Percentiles rank a stretch among this genome's conserved stretches.
phyloP scores from a whole-genome alignment of 2,797 vertebrate species.

The Sebastes jordani region DNA sequence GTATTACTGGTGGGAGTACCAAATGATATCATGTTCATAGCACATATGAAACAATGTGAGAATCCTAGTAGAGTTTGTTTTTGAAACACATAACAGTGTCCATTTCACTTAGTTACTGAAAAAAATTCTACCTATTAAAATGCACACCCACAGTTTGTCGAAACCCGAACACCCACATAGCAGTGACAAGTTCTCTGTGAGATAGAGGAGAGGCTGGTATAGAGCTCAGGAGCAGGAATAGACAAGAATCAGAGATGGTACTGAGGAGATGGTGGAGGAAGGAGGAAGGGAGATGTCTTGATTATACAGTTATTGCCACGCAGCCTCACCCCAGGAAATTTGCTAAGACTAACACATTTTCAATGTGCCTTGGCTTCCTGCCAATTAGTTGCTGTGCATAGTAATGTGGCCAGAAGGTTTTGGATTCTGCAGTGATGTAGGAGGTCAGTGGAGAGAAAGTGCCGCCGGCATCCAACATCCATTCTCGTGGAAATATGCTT shows the following conservation, averaged over 20 bases:
- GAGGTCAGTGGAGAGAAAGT: constrained; percentile 60
- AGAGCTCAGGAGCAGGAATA: background rate
- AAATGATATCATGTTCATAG: background rate
- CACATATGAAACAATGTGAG: background rate
- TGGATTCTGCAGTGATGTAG: constrained; percentile 45
- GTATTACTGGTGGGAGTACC: background rate
- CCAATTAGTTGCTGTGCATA: constrained; percentile 58
- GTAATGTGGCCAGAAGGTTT: constrained; percentile 59
- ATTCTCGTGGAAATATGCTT: constrained; percentile 46
- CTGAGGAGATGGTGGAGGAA: background rate
- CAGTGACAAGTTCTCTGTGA: constrained; percentile 1
- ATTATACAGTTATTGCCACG: constrained; percentile 66
- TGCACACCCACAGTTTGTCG: constrained; percentile 8
- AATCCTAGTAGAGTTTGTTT: background rate
- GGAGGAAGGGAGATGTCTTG: constrained; percentile 54
- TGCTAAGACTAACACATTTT: constrained; percentile 70
- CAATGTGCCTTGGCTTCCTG: constrained; percentile 49
- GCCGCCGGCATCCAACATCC: constrained; percentile 41
- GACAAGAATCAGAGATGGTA: background rate
- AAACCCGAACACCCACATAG: constrained; percentile 23
- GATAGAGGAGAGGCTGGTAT: background rate
- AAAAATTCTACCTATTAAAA: constrained; percentile 7
- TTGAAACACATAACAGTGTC: background rate
- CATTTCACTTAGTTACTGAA: background rate
- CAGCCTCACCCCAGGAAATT: constrained; percentile 63